Base-by-base conservation (phyloP, 2,797 vertebrate genomes). In the Diplodus puntazzo region DNA sequence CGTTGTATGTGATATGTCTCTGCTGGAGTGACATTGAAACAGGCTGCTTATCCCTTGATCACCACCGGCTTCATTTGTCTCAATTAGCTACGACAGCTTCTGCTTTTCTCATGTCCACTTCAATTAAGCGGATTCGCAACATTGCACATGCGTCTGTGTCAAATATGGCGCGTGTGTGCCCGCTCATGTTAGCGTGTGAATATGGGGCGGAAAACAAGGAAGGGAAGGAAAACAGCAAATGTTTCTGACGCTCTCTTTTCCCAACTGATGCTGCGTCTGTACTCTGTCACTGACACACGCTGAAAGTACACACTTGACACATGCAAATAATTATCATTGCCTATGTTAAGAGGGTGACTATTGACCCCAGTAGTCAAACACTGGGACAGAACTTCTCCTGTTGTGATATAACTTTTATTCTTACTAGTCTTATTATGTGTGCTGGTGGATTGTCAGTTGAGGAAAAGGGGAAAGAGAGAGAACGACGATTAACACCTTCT, bases 81-180 rank as follows among this genome's bases (percentile, higher is more conserved):
- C 90, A 94, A 95, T 95, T 95, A 95, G 85, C 71, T 30, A 50
- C 48, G 89, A 94, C 93, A 94, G 90, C 77, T 88, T 94, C 91
- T 89, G 87, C 87, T 94, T 92, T 93, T 88, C 88, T 92, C 87
- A 53, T 88, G 94, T 93, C 91, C 81, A 83, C 88, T 87, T 90
- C 75, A 80, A 91, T 94, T 92, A 92, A 77, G 68, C 13, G 20
- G 72, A 62, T 87, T 75, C 7, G 63, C 83, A 85, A 77, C 69
- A 66, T 66, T 62, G 75, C 77, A 65, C 54, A 21, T 58, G 70
- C 7, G n/a, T 71, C 72, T 77, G 62, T 73, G 78, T 88, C 85
- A 73, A 79, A 81, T 74, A 53, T 52, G 39, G 52, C 16, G 46
- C 73, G 70, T 66, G 43, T 69, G 17, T 39, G 27, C 66, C 62